Base-by-base conservation (phyloP, 1,140 invertebrate genomes). In the Drosophila orosa region DNA sequence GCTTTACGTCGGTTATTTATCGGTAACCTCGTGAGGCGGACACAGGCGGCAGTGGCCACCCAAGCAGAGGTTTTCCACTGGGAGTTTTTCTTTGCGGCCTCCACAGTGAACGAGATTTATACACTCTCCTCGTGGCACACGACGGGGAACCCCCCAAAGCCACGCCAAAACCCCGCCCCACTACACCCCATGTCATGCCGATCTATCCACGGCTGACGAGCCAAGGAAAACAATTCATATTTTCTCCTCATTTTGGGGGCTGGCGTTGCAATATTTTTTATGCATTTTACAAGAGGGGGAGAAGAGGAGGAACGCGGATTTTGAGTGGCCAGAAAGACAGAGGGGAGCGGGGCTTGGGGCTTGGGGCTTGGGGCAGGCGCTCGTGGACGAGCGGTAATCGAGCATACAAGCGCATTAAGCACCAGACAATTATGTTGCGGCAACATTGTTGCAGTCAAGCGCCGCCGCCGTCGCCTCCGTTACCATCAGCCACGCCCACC, bases 361-460 rank as follows among this genome's bases (percentile, higher is more conserved):
- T n/a, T n/a, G 19, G 22, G 25, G 15, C 3, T 8, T 12, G 48
- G 25, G 35, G 60, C 6, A 42, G 37, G 29, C 29, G 31, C 50
- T 35, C 19, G 50, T 54, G 57, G 31, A 25, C 58, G 48, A 35
- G 73, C 63, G 74, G 74, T 76, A 76, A 76, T 76, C 72, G 72
- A 75, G 74, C 74, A 76, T 76, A 76, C 61, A 76, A 75, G 72
- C 56, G 74, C 74, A 77, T 77, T 77, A 77, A 77, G 63, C 74
- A 68, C 56, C 74, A 77, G 74, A 77, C 72, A 77, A 77, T 77
- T 77, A 77, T 77, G 74, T 39, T 77, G 73, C 74, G 44, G 73
- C 74, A 76, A 77, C 73, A 77, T 76, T 77, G 74, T 77, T 78
- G 74, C 65, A 78, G 74, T 71, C 62, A 77, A 77, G 63, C 65